Evolutionary conservation across 2,888 invertebrate genomes (phyloP).

Genomic region (Suillia variegata): DNA sequence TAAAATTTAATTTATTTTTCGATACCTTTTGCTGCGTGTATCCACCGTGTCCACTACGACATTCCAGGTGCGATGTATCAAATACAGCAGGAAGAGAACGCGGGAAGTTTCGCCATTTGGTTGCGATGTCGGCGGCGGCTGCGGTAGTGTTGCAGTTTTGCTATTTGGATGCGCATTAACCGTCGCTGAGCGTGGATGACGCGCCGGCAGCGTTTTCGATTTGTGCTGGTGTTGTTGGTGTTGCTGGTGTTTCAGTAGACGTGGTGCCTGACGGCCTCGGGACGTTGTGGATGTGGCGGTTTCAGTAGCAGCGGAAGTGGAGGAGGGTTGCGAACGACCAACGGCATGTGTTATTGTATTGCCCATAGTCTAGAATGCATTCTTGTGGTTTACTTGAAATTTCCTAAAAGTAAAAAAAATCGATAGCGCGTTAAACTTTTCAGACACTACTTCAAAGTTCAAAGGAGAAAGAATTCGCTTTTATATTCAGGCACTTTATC

Average conservation of each 20-base stretch:
- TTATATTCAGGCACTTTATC: too few species aligned
- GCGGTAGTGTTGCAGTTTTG: conserved; percentile 9
- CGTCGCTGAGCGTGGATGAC: conserved; percentile 29
- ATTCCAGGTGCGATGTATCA: conserved; percentile 74
- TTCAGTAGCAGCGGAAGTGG: background rate
- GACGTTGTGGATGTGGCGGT: background rate
- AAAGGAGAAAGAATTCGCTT: too few species aligned
- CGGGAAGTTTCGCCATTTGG: conserved; percentile 64
- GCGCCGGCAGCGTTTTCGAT: conserved; percentile 52
- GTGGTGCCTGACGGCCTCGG: too few species aligned
- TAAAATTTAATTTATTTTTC: too few species aligned
- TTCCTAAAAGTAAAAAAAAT: too few species aligned
- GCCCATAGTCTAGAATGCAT: background rate
- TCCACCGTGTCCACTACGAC: conserved; percentile 70
- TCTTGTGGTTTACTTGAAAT: too few species aligned
- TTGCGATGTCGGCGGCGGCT: conserved; percentile 35
- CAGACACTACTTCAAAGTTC: too few species aligned
- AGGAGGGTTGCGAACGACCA: background rate
- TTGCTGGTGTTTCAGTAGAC: too few species aligned
- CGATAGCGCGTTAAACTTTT: too few species aligned
- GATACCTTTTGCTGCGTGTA: conserved; percentile 63
- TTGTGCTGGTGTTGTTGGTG: too few species aligned
- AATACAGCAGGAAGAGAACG: conserved; percentile 69
- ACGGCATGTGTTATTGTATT: background rate
- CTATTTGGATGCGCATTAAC: background rate